Percentiles rank a stretch among this genome's conserved stretches.
These are phyloP conservation scores for Bombus balteatus DNA, from an alignment of 1,140 invertebrate genomes.

Conservation along the genomic window DNA sequence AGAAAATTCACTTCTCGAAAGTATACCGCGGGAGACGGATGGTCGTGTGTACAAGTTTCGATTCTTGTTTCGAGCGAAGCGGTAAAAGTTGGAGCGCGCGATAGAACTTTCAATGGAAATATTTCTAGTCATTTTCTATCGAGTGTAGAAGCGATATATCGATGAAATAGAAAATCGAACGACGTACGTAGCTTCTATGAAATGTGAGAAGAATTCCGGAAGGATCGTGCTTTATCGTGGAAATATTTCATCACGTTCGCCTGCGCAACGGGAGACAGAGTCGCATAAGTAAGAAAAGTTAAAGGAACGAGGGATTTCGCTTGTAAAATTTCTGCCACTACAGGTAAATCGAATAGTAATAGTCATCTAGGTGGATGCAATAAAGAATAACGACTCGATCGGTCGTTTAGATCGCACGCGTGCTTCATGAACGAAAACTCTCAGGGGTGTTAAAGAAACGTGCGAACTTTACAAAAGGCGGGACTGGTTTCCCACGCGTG, in stretches of 20 bases:
- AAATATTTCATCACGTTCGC: background rate
- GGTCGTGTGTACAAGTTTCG: background rate
- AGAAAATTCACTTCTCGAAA: background rate
- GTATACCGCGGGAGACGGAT: background rate
- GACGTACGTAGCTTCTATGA: background rate
- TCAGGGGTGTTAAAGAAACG: background rate
- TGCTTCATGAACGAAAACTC: background rate
- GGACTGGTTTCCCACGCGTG: background rate
- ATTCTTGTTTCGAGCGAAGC: constrained; percentile 2
- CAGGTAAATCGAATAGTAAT: background rate
- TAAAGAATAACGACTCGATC: background rate
- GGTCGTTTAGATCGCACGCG: background rate
- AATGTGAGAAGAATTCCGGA: background rate
- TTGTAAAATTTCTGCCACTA: background rate
- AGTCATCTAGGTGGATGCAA: background rate
- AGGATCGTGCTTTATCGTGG: background rate
- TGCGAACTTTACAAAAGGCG: background rate
- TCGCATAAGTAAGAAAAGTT: background rate
- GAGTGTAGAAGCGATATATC: background rate
- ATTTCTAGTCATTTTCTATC: background rate
- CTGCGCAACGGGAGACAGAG: too few relatives aligned
- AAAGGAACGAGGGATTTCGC: too few relatives aligned
- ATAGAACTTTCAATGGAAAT: constrained; percentile 9
- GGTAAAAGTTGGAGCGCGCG: background rate
- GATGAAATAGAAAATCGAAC: background rate